phyloP scores from a whole-genome alignment of 2,113 vertebrate genomes.

The Dromas ardeola region DNA sequence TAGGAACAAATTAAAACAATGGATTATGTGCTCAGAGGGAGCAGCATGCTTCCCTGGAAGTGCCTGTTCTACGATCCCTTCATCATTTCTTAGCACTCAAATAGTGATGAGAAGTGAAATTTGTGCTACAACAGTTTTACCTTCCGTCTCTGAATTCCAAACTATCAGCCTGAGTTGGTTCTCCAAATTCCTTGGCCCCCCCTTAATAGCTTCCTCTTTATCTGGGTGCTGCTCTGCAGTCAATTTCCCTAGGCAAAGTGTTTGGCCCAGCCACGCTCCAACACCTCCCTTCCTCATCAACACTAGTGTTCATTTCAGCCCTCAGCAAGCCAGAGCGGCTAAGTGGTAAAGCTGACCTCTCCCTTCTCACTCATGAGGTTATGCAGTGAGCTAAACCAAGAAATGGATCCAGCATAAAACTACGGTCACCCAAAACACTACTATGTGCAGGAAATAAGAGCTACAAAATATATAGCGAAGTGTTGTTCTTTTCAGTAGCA shows the following conservation, averaged over 20 bases:
- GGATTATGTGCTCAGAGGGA: neutral
- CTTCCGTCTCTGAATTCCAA: neutral
- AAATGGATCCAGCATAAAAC: neutral
- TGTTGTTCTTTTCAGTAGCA: neutral
- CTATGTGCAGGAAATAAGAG: fast-evolving
- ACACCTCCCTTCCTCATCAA: neutral
- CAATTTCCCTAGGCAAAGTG: neutral
- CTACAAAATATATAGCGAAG: neutral
- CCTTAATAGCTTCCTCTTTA: neutral
- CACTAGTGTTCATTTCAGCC: neutral
- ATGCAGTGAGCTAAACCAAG: neutral
- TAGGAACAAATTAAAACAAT: neutral
- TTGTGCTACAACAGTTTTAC: neutral
- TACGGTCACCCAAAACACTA: neutral
- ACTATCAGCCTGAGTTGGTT: neutral
- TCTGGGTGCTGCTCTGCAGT: neutral
- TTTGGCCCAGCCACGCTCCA: neutral
- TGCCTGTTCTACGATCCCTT: neutral
- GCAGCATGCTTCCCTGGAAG: neutral
- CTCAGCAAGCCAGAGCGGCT: neutral
- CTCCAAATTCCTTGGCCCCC: neutral
- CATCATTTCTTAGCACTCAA: neutral
- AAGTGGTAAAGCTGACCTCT: neutral
- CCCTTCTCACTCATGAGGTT: neutral
- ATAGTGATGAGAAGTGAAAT: neutral